These are phyloP conservation scores for Pristionchus pacificus DNA, from an alignment of 1,140 invertebrate genomes.

Conservation along the genomic window DNA sequence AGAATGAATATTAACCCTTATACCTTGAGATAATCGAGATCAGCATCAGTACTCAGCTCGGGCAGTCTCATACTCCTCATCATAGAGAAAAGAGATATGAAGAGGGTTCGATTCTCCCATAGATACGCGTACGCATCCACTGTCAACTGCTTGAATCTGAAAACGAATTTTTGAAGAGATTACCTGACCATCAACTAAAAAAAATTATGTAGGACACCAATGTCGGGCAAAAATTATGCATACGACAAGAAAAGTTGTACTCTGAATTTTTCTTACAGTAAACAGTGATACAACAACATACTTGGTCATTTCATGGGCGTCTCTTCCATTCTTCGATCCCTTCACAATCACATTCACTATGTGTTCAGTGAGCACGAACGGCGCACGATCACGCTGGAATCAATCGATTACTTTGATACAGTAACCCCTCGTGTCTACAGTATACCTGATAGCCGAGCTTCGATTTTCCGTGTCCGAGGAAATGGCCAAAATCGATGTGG, in stretches of 20 bases:
- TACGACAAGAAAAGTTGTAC: too few species aligned
- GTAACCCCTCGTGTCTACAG: slow-evolving; percentile 68
- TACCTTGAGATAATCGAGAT: slow-evolving; percentile 83
- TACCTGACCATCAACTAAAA: too few species aligned
- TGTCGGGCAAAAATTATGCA: too few species aligned
- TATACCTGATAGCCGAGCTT: slow-evolving; percentile 96
- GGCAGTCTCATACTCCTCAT: slow-evolving; percentile 96
- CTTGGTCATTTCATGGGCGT: slow-evolving; percentile 80
- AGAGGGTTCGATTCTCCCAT: slow-evolving; percentile 81
- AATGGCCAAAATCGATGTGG: slow-evolving; percentile 99
- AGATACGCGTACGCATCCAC: slow-evolving; percentile 80
- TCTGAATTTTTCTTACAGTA: too few species aligned
- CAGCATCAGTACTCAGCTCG: slow-evolving; percentile 81
- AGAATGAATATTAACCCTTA: too few species aligned
- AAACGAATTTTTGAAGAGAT: too few species aligned
- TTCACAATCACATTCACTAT: slow-evolving; percentile 94
- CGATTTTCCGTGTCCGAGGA: slow-evolving; percentile 96
- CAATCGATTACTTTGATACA: not conserved
- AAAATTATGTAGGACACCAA: too few species aligned
- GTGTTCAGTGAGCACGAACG: slow-evolving; percentile 95
- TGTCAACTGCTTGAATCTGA: slow-evolving; percentile 78
- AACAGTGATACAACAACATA: too few species aligned
- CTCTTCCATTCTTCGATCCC: slow-evolving; percentile 75
- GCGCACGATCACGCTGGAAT: slow-evolving; percentile 82
- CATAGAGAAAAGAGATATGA: slow-evolving; percentile 93